Percentiles rank a stretch among this genome's conserved stretches.
phyloP scores from a whole-genome alignment of 1,140 invertebrate genomes.

The Drosophila lacertosa region DNA sequence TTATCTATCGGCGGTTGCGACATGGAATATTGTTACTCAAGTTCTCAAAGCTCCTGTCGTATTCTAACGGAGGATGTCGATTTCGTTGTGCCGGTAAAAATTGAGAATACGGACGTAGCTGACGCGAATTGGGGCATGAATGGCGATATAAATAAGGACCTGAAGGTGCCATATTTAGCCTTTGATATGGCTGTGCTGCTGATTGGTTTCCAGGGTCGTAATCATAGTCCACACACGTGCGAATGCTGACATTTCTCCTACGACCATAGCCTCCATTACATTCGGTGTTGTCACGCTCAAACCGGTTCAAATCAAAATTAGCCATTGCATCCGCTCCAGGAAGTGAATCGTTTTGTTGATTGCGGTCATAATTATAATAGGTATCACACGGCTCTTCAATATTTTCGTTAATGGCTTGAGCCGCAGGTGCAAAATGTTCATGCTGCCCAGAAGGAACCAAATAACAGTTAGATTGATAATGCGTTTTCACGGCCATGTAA shows the following conservation, averaged over 20 bases:
- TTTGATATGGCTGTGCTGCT: neutral
- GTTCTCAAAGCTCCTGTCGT: neutral
- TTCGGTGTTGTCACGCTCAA: conserved; percentile 13
- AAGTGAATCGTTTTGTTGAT: neutral
- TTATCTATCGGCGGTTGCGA: neutral
- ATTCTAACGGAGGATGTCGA: neutral
- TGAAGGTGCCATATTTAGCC: too few species aligned
- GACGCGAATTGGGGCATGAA: neutral
- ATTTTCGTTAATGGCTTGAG: neutral
- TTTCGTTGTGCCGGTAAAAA: neutral
- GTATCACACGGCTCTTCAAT: conserved; percentile 7
- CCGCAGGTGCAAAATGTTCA: neutral
- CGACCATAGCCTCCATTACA: neutral
- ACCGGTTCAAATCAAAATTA: conserved; percentile 34
- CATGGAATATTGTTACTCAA: neutral
- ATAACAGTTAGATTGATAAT: neutral
- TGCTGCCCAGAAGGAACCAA: neutral
- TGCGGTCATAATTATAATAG: neutral
- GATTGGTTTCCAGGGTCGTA: conserved; percentile 18
- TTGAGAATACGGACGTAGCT: neutral
- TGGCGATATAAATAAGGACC: neutral
- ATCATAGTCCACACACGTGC: conserved; percentile 52
- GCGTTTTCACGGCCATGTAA: neutral
- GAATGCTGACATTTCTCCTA: conserved; percentile 49
- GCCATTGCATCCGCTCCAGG: neutral